Base-by-base conservation (phyloP, 1,140 invertebrate species). In the Nasonia longicornis region DNA sequence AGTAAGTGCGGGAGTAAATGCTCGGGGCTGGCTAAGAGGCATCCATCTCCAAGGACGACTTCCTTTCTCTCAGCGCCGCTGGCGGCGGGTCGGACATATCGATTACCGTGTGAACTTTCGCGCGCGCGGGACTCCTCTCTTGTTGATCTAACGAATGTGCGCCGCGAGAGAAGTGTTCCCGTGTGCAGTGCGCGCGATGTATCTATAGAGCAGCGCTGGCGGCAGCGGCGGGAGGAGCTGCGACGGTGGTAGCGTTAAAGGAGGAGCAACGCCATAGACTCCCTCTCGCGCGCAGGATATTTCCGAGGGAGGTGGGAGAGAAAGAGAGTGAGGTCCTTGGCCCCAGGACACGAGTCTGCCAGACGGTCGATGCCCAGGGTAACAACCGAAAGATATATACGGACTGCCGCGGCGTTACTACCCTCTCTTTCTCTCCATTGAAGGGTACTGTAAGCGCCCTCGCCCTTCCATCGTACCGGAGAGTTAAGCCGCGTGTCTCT, bases 301-400 rank as follows among this genome's bases (percentile, higher is more conserved):
- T 80, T 81, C 66, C 42, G 58, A 48, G 45, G 45, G 11, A 58
- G 52, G 52, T 7, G 20, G 52, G 20, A 58, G 52, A 58, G 73
- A 76, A 22, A 69, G 14, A 75, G 63, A 14, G 63, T 75, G 84
- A 89, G 89, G 89, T 89, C 88, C 86, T 90, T 89, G 88, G 86
- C 88, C 88, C 83, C 67, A 89, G 86, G 87, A 89, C 86, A 82
- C 82, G 84, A 67, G 74, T 71, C 80, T 86, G 83, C 84, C 86
- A 89, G 87, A 88, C 87, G 89, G 87, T 89, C 88, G 89, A 90
- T 89, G 89, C 85, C 87, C 88, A 89, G 88, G 86, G 85, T 87
- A 89, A 87, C 85, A 87, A 85, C 85, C 87, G 84, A 87, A 86
- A 85, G 84, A 85, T 85, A 84, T 85, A 78, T 84, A 84, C 81